Conservation (phyloP, 2,888 invertebrate genomes). For the Drepanosiphum platanoidis region DNA sequence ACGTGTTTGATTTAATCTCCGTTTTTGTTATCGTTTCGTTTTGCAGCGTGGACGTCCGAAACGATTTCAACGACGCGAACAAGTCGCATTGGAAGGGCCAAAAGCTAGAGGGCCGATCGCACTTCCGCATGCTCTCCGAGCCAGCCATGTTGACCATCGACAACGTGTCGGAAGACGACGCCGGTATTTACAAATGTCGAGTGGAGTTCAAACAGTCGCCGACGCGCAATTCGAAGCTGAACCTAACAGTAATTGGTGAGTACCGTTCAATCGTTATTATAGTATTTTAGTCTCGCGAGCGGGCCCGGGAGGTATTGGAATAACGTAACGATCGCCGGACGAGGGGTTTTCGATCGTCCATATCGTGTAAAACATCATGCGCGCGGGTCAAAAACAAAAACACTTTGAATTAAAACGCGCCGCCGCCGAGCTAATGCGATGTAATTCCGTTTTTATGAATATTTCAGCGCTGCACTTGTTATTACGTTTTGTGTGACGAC, state of each 20-base stretch:
- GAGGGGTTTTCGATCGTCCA: too few relatives aligned
- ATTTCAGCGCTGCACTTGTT: conserved; percentile 26
- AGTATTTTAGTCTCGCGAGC: too few relatives aligned
- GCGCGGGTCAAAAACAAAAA: background rate
- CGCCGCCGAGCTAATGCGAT: background rate
- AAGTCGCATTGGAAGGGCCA: conserved; percentile 56
- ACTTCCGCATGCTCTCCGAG: conserved; percentile 60
- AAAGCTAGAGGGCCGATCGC: conserved; percentile 48
- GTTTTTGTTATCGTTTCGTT: too few relatives aligned
- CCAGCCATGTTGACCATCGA: conserved; percentile 69
- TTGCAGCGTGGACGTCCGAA: conserved; percentile 44
- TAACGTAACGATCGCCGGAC: too few relatives aligned
- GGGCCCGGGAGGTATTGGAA: too few relatives aligned
- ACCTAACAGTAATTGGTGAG: conserved; percentile 71
- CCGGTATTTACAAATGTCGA: conserved; percentile 86
- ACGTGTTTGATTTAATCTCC: too few relatives aligned
- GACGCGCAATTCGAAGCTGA: conserved; percentile 84
- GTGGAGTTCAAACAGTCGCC: conserved; percentile 90
- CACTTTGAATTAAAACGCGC: background rate
- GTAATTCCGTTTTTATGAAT: conserved; percentile 46
- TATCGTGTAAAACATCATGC: background rate
- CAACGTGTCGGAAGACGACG: conserved; percentile 78
- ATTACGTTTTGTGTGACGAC: conserved; percentile 52
- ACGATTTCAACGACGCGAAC: conserved; percentile 44
- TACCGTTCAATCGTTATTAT: too few relatives aligned